phyloP scores from a whole-genome alignment of 2,888 invertebrate species.

The Muscina levida region DNA sequence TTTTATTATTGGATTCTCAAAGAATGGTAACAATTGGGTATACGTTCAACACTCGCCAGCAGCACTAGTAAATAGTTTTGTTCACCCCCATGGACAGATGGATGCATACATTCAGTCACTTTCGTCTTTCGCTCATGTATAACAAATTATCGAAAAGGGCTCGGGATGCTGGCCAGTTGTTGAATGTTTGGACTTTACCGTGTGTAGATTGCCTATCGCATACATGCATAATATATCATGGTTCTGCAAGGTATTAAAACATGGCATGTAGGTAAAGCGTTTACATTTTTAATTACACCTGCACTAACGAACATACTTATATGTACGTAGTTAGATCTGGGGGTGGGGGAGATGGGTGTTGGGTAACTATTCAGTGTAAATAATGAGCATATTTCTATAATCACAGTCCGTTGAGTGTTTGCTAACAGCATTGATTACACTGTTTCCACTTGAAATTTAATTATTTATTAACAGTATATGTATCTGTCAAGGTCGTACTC shows the following conservation, averaged over 20 bases:
- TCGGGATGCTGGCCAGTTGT: background rate
- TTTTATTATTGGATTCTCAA: too few species aligned
- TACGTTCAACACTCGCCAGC: background rate
- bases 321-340: background rate
- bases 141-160: background rate
- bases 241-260: too few species aligned
- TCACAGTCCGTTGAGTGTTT: slow-evolving; percentile 8
- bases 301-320: background rate
- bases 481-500: too few species aligned
- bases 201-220: too few species aligned
- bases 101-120: background rate
- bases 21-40: slow-evolving; percentile 11
- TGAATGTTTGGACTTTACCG: too few species aligned
- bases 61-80: background rate
- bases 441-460: too few species aligned
- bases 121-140: background rate
- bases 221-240: too few species aligned
- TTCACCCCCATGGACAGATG: background rate
- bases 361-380: background rate
- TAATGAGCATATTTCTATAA: slow-evolving; percentile 6
- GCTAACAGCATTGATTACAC: slow-evolving; percentile 20
- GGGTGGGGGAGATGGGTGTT: background rate
- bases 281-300: background rate
- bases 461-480: too few species aligned
- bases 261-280: background rate